These are phyloP conservation scores for Silurus lanzhouensis DNA, from an alignment of 2,797 vertebrate species.

Conservation along the genomic window DNA sequence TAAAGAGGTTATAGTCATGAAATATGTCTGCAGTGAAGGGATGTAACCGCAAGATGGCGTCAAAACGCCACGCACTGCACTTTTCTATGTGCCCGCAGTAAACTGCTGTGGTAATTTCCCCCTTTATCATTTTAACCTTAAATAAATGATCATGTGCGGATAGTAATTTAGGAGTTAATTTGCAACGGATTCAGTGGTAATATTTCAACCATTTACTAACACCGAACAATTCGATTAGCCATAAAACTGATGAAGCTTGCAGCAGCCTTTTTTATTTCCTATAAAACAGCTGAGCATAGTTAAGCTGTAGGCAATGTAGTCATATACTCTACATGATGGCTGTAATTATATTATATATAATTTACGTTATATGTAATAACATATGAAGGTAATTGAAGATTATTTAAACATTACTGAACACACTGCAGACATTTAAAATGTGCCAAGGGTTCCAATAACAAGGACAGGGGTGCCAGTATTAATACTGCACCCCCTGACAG, in stretches of 20 bases:
- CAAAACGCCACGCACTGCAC: not conserved
- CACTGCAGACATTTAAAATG: slow-evolving; percentile 3
- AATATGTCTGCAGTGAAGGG: not conserved
- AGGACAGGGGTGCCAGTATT: not conserved
- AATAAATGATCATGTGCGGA: not conserved
- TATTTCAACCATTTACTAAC: not conserved
- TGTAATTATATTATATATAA: not conserved
- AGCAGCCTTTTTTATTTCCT: not conserved
- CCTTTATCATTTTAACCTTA: not conserved
- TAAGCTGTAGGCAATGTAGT: not conserved
- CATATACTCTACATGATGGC: not conserved
- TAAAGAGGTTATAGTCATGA: not conserved
- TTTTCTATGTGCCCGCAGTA: not conserved
- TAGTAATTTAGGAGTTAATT: slow-evolving; percentile 13
- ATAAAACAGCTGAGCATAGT: not conserved
- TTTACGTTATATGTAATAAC: not conserved
- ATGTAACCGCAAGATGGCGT: slow-evolving; percentile 43
- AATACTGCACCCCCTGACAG: not conserved
- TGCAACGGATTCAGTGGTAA: not conserved
- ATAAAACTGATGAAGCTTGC: not conserved
- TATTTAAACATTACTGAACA: not conserved
- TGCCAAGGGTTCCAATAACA: not conserved
- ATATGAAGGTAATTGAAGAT: not conserved
- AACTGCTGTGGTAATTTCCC: not conserved
- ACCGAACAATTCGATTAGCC: not conserved